Percentiles rank a stretch among this genome's conserved stretches.
phyloP scores from a whole-genome alignment of 2,113 vertebrate genomes.

The Thymallus thymallus region DNA sequence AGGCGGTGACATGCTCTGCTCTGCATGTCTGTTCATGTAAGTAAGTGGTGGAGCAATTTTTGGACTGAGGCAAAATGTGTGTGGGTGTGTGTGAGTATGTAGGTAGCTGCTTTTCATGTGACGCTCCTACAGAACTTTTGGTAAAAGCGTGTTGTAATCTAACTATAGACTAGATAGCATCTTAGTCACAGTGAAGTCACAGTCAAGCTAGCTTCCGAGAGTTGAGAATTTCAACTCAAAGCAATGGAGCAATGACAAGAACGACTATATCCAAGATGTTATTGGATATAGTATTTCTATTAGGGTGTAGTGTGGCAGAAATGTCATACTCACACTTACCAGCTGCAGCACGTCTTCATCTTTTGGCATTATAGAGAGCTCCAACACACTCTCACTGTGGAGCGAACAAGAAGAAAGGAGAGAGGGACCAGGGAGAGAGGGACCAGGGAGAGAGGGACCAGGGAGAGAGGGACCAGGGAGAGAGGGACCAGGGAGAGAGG shows the following conservation, averaged over 20 bases:
- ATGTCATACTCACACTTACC: constrained; percentile 78
- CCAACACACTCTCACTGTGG: constrained; percentile 86
- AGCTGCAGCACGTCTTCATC: constrained; percentile 96
- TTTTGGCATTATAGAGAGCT: constrained; percentile 97
- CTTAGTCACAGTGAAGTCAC: too few relatives aligned
- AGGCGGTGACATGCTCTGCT: constrained; percentile 34
- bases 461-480: too few relatives aligned
- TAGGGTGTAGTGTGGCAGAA: constrained; percentile 25
- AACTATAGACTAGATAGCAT: constrained; percentile 34
- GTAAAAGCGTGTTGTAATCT: constrained; percentile 41
- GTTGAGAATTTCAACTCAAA: too few relatives aligned
- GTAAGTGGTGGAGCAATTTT: constrained; percentile 46
- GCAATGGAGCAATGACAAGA: too few relatives aligned
- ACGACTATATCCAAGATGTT: too few relatives aligned
- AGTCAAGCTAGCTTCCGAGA: background rate
- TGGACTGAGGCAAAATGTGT: constrained; percentile 52
- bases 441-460: too few relatives aligned
- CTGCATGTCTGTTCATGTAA: constrained; percentile 68
- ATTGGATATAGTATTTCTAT: background rate
- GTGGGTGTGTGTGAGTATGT: constrained; percentile 9
- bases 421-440: too few relatives aligned
- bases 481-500: too few relatives aligned
- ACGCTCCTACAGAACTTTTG: constrained; percentile 2
- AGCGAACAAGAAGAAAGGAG: constrained; percentile 25
- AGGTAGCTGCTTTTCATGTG: background rate